phyloP scores from a whole-genome alignment of 2,888 invertebrate genomes.

The Escarpia spicata region DNA sequence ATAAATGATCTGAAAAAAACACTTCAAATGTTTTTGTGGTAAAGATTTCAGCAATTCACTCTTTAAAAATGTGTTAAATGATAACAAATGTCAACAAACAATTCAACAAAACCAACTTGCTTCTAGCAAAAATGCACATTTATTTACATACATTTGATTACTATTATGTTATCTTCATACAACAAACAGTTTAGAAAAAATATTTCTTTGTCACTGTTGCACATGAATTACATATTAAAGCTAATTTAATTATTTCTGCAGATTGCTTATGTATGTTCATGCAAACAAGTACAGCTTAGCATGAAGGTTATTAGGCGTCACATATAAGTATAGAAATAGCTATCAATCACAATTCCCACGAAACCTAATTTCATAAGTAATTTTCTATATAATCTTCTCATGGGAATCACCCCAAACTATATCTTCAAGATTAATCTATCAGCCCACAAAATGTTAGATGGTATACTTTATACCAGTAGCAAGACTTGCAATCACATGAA shows the following conservation, averaged over 20 bases:
- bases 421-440: background rate
- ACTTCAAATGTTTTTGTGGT: too few relatives aligned
- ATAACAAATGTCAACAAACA: background rate
- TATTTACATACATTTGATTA: background rate
- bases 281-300: background rate
- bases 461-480: background rate
- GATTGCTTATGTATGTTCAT: background rate
- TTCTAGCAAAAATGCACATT: conserved; percentile 11
- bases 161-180: background rate
- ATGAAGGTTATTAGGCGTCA: background rate
- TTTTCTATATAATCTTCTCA: background rate
- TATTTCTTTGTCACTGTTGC: background rate
- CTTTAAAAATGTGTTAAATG: too few relatives aligned
- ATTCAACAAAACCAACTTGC: conserved; percentile 13
- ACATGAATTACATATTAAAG: background rate
- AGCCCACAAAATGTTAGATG: background rate
- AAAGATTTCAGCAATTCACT: too few relatives aligned
- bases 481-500: background rate
- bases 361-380: background rate
- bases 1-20: too few relatives aligned
- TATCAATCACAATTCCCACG: background rate
- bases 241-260: background rate
- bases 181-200: conserved; percentile 12
- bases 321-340: background rate
- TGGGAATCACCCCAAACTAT: background rate